Base-by-base conservation (phyloP, 2,113 vertebrate genomes). In the Pollimyrus isidori region DNA sequence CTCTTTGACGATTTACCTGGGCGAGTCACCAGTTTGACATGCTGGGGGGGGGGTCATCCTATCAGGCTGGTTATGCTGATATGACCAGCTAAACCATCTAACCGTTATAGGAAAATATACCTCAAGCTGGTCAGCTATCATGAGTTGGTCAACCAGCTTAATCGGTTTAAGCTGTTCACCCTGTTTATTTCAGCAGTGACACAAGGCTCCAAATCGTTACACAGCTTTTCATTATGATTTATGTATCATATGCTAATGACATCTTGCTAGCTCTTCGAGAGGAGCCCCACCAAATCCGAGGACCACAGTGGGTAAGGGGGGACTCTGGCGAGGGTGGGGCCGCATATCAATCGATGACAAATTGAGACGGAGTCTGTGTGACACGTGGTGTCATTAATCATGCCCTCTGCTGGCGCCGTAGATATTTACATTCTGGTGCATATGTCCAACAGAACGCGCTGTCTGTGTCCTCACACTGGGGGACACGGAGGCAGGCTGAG, bases 351-450 rank as follows among this genome's bases (percentile, higher is more conserved):
- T 83, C 52, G 42, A 76, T 80, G 58, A 88, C 85, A 90, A 89
- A 89, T 91, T 89, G 85, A 88, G 62, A 89, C 76, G 56, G 56
- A 48, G 88, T 88, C 89, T 90, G 87, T 89, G 56, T 84, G 88
- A 87, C 73, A 89, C 58, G 87, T 87, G 89, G 90, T 49, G 88
- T 91, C 91, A 92, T 93, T 93, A 91, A 92, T 92, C 90, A 91
- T 87, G 89, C 4, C 76, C 90, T 91, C 90, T 92, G 90, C 91
- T 91, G 90, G 92, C 91, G 88, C 89, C 90, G 89, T 89, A 92
- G 90, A 92, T 92, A 92, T 93, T 93, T 92, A 92, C 92, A 92
- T 92, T 91, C 88, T 89, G 88, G 56, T 92, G 88, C 90, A 92
- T 91, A 90, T 92, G 92, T 92, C 91, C 91, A 90, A 89, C 89